phyloP scores from a whole-genome alignment of 2,888 invertebrate genomes.

The Aphodius sticticus region DNA sequence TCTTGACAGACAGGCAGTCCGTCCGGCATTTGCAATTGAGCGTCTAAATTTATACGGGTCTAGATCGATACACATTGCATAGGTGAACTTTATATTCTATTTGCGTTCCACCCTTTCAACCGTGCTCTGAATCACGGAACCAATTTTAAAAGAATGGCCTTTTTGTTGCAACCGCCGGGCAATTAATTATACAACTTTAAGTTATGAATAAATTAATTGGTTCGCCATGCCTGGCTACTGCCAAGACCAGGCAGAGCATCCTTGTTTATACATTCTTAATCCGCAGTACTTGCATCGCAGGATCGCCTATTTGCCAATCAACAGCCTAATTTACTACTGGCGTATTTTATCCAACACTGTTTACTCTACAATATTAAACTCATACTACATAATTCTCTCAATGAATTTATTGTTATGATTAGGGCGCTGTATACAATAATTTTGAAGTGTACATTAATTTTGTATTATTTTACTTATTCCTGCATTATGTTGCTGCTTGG shows the following conservation, averaged over 20 bases:
- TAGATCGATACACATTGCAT: background rate
- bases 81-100: conserved; percentile 4
- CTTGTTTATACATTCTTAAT: background rate
- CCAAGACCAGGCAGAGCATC: background rate
- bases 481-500: too few species aligned
- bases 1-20: background rate
- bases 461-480: too few species aligned
- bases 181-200: too few species aligned
- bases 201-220: background rate
- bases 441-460: background rate
- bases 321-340: background rate
- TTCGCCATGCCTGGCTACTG: background rate
- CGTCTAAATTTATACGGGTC: background rate
- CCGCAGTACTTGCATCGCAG: background rate
- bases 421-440: background rate
- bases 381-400: conserved; percentile 4
- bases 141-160: background rate
- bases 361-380: background rate
- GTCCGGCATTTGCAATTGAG: background rate
- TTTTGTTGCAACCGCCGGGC: too few species aligned
- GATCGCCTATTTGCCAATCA: background rate
- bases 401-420: background rate
- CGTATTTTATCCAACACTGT: background rate
- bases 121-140: background rate
- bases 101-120: background rate